A percentile compares a stretch with the other conserved stretches of the same genome.
Evolutionary conservation across 1,140 invertebrate genomes (phyloP).

Genomic region (Tyrophagus putrescentiae): DNA sequence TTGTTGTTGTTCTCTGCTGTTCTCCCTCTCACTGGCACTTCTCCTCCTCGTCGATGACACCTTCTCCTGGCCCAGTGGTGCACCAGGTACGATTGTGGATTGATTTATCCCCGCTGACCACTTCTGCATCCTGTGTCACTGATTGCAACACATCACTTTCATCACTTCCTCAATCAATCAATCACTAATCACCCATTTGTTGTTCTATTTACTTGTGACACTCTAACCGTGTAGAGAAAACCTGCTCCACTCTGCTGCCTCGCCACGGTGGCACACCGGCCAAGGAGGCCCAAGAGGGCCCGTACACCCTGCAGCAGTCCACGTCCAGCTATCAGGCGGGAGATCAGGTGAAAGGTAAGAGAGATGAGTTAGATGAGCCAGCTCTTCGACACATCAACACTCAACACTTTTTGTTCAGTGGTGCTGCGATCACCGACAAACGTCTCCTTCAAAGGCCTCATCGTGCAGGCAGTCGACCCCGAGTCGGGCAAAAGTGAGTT

Average conservation of each 20-base stretch:
- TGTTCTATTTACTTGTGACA: no score
- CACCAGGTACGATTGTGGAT: constrained; percentile 6
- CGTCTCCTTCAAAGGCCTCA: constrained; percentile 24
- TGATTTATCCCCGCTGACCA: no score
- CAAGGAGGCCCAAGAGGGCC: constrained; percentile 21
- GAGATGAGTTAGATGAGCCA: no score
- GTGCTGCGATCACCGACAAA: constrained; percentile 6
- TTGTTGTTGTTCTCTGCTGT: background rate
- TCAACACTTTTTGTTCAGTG: constrained; percentile 21
- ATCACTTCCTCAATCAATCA: no score
- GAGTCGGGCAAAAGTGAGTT: constrained; percentile 7
- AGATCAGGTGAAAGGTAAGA: constrained; percentile 25
- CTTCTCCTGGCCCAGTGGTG: constrained; percentile 18
- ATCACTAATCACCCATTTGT: no score
- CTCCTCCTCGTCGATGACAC: background rate
- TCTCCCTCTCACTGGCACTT: background rate
- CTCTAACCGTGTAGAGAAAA: constrained; percentile 17
- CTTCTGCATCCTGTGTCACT: no score
- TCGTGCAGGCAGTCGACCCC: constrained; percentile 24
- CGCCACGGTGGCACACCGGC: constrained; percentile 24
- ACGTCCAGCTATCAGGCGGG: constrained; percentile 23
- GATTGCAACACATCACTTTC: no score
- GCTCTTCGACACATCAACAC: no score
- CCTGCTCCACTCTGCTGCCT: constrained; percentile 25
- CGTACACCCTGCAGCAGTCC: constrained; percentile 24